Conservation (phyloP, 2,797 vertebrate species). For the Helarctos malayanus region DNA sequence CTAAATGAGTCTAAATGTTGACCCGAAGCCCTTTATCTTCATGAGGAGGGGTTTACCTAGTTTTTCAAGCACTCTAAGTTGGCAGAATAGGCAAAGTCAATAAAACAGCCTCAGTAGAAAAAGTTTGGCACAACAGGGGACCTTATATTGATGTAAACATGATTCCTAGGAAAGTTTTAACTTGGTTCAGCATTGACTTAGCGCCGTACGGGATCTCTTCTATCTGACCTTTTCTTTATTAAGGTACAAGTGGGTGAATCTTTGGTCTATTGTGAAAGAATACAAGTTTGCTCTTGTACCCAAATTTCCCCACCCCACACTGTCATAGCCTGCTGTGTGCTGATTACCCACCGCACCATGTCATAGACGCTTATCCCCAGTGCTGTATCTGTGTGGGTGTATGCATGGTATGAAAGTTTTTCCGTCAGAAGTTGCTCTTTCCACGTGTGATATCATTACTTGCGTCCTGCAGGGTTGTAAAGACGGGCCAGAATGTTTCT, state of each 20-base stretch:
- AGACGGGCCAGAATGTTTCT: constrained; percentile 1
- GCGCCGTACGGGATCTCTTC: background rate
- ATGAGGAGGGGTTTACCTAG: background rate
- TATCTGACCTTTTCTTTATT: background rate
- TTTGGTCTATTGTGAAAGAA: constrained; percentile 3
- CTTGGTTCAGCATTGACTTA: background rate
- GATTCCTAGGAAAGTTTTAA: constrained; percentile 28
- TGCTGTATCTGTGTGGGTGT: constrained; percentile 26
- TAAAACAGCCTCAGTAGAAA: background rate
- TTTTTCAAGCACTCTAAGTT: background rate
- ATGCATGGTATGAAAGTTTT: constrained; percentile 53
- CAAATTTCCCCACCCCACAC: constrained; percentile 82
- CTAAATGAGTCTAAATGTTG: background rate
- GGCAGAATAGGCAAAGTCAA: background rate
- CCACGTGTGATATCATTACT: background rate
- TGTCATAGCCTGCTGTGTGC: constrained; percentile 65
- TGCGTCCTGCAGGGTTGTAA: background rate
- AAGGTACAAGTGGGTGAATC: background rate
- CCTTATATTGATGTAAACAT: background rate
- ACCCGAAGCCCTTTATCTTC: background rate
- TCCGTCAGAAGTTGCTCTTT: background rate
- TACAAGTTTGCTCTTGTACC: background rate
- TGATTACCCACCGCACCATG: background rate
- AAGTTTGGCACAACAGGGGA: background rate
- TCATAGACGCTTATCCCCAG: constrained; percentile 11